Conservation (phyloP, 2,797 vertebrate species). For the Streptopelia turtur region DNA sequence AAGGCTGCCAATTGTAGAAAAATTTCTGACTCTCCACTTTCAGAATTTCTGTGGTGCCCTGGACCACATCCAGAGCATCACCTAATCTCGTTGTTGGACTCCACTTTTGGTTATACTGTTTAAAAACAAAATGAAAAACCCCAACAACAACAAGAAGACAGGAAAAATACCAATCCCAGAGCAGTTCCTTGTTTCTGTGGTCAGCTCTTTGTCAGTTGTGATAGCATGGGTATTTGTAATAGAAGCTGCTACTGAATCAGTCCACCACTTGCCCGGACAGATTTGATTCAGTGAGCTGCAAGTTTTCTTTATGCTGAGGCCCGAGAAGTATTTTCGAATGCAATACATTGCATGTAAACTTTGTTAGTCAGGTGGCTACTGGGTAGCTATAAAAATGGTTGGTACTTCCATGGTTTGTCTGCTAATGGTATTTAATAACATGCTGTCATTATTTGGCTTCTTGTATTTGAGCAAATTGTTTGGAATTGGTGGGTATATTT, state of each 20-base stretch:
- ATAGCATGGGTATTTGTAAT: background rate
- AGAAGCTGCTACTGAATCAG: background rate
- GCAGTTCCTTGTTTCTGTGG: background rate
- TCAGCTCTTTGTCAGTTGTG: background rate
- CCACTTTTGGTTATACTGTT: background rate
- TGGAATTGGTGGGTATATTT: background rate
- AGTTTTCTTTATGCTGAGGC: background rate
- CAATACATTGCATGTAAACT: background rate
- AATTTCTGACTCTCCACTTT: conserved; percentile 9
- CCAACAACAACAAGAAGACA: background rate
- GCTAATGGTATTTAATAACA: background rate
- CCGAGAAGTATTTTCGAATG: background rate
- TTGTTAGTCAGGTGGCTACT: background rate
- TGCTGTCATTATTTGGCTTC: background rate
- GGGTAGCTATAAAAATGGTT: background rate
- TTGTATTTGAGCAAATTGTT: background rate
- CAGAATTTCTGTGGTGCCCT: conserved; percentile 28
- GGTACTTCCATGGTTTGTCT: background rate
- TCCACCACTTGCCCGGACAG: background rate
- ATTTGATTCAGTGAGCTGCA: background rate
- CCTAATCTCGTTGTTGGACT: conserved; percentile 25
- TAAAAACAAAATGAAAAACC: background rate
- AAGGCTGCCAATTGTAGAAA: conserved; percentile 55
- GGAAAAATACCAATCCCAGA: background rate
- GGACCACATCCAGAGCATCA: conserved; percentile 22